Evolutionary conservation across 1,140 invertebrate genomes (phyloP).

Genomic region (Zaprionus tsacasi): DNA sequence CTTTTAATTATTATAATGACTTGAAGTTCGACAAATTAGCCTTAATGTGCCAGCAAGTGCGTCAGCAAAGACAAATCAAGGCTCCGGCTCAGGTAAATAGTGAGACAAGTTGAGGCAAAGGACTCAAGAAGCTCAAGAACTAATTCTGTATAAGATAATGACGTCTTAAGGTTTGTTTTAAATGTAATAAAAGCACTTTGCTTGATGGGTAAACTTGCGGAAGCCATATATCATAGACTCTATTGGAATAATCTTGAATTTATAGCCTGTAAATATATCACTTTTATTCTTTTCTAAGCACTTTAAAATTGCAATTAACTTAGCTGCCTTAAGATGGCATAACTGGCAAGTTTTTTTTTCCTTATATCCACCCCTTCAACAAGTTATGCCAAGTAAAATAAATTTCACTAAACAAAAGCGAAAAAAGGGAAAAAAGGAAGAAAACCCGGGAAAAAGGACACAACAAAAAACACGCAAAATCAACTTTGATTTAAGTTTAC

Average conservation of each 20-base stretch:
- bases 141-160: slow-evolving; percentile 14
- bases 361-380: slow-evolving; percentile 6
- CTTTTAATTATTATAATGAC: slow-evolving; percentile 82
- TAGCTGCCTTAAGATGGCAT: slow-evolving; percentile 21
- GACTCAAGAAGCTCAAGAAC: slow-evolving; percentile 12
- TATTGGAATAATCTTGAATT: background rate
- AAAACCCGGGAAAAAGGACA: slow-evolving; percentile 30
- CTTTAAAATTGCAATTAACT: slow-evolving; percentile 29
- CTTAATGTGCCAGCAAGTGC: slow-evolving; percentile 52
- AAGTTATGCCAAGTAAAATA: slow-evolving; percentile 70
- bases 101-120: slow-evolving; percentile 19
- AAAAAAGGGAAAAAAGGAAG: slow-evolving; percentile 23
- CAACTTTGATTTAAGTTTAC: slow-evolving; percentile 83
- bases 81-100: slow-evolving; percentile 59
- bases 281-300: background rate
- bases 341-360: background rate
- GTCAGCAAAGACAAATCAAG: slow-evolving; percentile 50
- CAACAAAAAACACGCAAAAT: slow-evolving; percentile 65
- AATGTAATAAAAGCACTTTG: slow-evolving; percentile 17
- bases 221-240: background rate
- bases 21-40: slow-evolving; percentile 77
- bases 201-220: background rate
- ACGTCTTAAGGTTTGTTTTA: background rate
- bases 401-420: slow-evolving; percentile 59
- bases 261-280: background rate